Evolutionary conservation across 37 sponge, comb jelly and placozoan genomes (phyloP).

Genomic region (Spongilla lacustris): DNA sequence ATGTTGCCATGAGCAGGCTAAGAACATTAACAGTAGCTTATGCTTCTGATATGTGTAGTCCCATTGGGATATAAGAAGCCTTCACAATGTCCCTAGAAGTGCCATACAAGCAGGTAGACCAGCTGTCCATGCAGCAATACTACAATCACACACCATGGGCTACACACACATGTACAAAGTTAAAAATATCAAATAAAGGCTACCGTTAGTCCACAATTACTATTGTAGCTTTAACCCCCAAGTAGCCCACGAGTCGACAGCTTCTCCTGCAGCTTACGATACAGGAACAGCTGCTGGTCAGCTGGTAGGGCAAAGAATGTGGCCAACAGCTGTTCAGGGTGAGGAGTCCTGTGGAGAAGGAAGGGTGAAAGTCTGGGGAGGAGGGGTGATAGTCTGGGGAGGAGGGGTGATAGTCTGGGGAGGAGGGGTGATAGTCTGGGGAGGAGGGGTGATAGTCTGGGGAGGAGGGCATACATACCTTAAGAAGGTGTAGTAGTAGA

Average conservation of each 20-base stretch:
- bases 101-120: too few relatives aligned
- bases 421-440: not conserved
- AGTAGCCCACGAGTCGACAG: not conserved
- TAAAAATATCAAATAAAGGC: too few relatives aligned
- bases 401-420: not conserved
- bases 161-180: not conserved
- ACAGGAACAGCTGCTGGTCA: conserved; percentile 32
- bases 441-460: not conserved
- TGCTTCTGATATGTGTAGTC: too few relatives aligned
- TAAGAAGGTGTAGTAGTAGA: conserved; percentile 93
- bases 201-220: too few relatives aligned
- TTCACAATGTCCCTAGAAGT: too few relatives aligned
- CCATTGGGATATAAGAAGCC: too few relatives aligned
- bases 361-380: not conserved
- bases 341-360: conserved; percentile 20
- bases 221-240: not conserved
- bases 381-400: not conserved
- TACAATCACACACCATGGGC: not conserved
- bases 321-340: conserved; percentile 47
- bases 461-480: conserved; percentile 35
- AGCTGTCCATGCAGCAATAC: too few relatives aligned
- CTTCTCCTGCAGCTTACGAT: not conserved
- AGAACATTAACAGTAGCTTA: too few relatives aligned
- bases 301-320: conserved; percentile 27
- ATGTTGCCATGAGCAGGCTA: too few relatives aligned